Evolutionary conservation across 2,797 vertebrate genomes (phyloP), one percentile per base, ranked within the genome.

Genomic region (Nannoperca australis): DNA sequence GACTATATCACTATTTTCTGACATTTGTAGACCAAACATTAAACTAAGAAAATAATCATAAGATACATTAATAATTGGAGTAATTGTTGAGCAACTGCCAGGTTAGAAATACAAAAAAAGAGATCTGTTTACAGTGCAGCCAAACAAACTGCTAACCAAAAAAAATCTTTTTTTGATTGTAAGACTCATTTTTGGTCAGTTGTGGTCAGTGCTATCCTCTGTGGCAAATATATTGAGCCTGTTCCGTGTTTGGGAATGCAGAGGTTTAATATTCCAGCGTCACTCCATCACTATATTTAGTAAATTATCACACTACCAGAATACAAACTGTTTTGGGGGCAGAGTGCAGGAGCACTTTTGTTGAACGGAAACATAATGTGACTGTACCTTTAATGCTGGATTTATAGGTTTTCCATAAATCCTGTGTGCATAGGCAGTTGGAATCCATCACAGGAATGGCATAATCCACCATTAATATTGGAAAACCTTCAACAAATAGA

Each of bases 21-120:
- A 63, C 1, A 45, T 45, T 61, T 13, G 47, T 15, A 49, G 32
- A 60, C 51, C 42, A 40, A 61, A 40, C n/a, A 1, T 7, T 5
- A 6, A 14, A 17, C 44, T 0, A 1, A 44, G 18, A 40, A 13
- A 45, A 36, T 0, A 45, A 40, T 20, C 0, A 0, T 27, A 0
- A 3, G 2, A 17, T 56, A 22, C 34, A 62, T 54, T 9, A 14
- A 20, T 47, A 34, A 15, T 34, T 40, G 0, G 17, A 61, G 17
- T 47, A 20, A 47, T 24, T 0, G 8, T 36, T 22, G 42, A 77
- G 49, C 17, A 32, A 32, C 45, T 55, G 11, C 24, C 53, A 70
- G 70, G 36, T n/a, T 32, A 51, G 27, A 75, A 49, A 18, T 38
- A 22, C 11, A 13, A 4, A 4, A 5, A 15, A 47, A 18, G 20